phyloP scores from a whole-genome alignment of 2,113 vertebrate genomes.

The Perognathus longimembris region DNA sequence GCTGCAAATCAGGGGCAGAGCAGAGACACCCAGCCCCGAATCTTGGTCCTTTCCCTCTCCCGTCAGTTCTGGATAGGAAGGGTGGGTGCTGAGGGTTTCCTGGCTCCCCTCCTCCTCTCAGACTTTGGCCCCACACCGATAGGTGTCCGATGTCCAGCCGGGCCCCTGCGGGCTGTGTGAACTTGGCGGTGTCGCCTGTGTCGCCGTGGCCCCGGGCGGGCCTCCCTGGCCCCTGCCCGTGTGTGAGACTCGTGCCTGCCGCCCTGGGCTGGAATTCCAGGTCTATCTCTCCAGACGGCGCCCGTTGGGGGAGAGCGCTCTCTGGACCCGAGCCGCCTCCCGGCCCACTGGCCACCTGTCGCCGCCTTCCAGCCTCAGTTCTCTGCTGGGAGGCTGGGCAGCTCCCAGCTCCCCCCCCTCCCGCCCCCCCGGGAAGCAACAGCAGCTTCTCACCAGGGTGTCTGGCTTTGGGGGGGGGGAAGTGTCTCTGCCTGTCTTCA shows the following conservation, averaged over 20 bases:
- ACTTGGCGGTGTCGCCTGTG: fast-evolving
- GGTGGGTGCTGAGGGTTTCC: too few relatives aligned
- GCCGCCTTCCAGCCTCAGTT: neutral
- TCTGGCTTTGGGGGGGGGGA: neutral
- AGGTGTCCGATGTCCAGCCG: neutral
- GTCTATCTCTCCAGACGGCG: too few relatives aligned
- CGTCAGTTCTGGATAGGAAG: neutral
- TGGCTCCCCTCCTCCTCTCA: neutral
- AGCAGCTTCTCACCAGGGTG: neutral
- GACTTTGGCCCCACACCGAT: neutral
- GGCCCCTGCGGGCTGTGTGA: neutral
- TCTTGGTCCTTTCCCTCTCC: neutral
- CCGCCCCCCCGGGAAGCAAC: neutral
- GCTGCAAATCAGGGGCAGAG: neutral
- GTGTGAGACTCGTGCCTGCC: fast-evolving
- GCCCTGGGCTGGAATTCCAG: too few relatives aligned
- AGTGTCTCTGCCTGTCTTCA: neutral
- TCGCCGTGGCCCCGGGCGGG: fast-evolving
- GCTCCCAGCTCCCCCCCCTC: neutral
- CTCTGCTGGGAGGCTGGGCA: neutral
- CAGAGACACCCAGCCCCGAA: neutral
- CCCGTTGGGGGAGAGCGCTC: neutral
- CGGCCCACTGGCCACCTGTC: constrained; percentile 27
- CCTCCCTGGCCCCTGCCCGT: fast-evolving
- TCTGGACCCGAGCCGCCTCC: neutral